phyloP scores from a whole-genome alignment of 2,888 invertebrate species.

The Ischnura elegans region DNA sequence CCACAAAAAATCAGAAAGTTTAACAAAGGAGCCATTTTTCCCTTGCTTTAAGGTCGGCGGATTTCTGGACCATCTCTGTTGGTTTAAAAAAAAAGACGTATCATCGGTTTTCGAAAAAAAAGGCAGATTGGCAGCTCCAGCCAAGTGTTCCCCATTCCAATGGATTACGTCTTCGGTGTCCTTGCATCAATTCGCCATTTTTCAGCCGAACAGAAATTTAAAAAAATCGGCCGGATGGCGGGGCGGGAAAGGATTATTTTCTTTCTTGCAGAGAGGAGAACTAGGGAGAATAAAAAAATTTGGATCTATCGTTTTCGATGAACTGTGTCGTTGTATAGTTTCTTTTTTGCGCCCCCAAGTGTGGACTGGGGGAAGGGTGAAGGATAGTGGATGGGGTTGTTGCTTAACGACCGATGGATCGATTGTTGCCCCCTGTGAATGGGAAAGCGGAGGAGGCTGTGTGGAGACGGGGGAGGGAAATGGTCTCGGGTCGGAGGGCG shows the following conservation, averaged over 20 bases:
- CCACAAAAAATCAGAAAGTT: background rate
- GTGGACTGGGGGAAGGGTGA: no score
- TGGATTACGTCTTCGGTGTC: conserved; percentile 5
- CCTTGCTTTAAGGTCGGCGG: background rate
- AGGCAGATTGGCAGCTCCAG: background rate
- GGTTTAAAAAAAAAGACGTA: background rate
- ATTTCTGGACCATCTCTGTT: background rate
- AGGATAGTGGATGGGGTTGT: background rate
- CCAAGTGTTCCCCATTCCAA: background rate
- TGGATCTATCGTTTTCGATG: conserved; percentile 12
- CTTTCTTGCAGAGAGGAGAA: background rate
- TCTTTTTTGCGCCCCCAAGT: conserved; percentile 5
- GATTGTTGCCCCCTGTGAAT: background rate
- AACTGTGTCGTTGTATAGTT: conserved; percentile 28
- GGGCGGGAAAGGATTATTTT: background rate
- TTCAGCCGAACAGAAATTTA: background rate
- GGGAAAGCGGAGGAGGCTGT: background rate
- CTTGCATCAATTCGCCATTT: conserved; percentile 15
- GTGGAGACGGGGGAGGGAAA: background rate
- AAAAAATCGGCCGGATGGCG: no score
- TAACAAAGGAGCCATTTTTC: background rate
- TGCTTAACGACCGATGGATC: conserved; percentile 33
- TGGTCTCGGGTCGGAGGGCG: background rate
- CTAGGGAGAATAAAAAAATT: no score
- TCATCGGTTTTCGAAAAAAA: background rate